These are phyloP conservation scores for Camponotus pennsylvanicus DNA, from an alignment of 1,140 invertebrate species.

Conservation along the genomic window DNA sequence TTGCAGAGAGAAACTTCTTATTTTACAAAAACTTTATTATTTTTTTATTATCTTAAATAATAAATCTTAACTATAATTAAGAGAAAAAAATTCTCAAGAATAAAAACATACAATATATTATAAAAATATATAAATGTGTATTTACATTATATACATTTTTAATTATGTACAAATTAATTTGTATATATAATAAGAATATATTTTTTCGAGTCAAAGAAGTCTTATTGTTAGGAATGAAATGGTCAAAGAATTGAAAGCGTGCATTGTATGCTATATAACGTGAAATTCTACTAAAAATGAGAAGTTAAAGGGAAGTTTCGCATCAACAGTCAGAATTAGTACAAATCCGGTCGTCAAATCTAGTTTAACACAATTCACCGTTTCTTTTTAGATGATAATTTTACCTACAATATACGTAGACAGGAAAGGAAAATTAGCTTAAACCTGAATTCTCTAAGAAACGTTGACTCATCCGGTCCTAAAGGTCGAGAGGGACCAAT, in stretches of 20 bases:
- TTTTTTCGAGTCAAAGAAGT: not conserved
- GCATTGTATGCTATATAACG: not conserved
- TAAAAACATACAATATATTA: not conserved
- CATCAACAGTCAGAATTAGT: not conserved
- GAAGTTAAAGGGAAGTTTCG: not conserved
- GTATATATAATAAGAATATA: not conserved
- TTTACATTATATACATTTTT: not conserved
- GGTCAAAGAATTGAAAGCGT: not conserved
- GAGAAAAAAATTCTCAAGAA: not conserved
- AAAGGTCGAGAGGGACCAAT: slow-evolving; percentile 31
- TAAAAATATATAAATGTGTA: not conserved
- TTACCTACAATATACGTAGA: not conserved
- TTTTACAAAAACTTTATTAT: no score
- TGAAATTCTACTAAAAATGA: not conserved
- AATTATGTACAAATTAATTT: not conserved
- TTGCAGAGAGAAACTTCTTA: not conserved
- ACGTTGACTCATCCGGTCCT: not conserved
- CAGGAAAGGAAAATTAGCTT: not conserved
- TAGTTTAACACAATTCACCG: no score
- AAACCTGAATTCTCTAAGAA: not conserved
- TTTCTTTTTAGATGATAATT: slow-evolving; percentile 17
- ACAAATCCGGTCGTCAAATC: not conserved
- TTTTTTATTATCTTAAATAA: no score
- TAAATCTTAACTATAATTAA: no score
- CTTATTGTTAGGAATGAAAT: not conserved